These are phyloP conservation scores for Netelia inedita DNA, from an alignment of 2,888 invertebrate species.

Conservation along the genomic window DNA sequence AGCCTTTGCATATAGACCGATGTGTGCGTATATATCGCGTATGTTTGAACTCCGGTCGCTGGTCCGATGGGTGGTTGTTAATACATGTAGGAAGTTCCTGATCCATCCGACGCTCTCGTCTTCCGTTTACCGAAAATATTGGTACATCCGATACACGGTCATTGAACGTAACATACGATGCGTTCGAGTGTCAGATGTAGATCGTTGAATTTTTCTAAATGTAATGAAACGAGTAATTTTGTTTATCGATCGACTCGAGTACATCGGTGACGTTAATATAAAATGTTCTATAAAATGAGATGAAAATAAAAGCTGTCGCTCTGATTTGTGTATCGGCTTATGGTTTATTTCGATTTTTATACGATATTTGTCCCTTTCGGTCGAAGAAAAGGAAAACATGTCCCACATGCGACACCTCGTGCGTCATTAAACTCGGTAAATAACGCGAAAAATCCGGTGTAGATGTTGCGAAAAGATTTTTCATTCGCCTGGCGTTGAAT, in stretches of 20 bases:
- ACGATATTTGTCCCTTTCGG: background rate
- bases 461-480: background rate
- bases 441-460: conserved; percentile 9
- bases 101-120: background rate
- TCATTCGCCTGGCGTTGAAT: conserved; percentile 2
- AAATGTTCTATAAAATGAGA: too few relatives aligned
- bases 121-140: background rate
- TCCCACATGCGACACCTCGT: too few relatives aligned
- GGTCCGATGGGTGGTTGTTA: conserved; percentile 14
- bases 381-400: background rate
- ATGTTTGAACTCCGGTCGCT: conserved; percentile 2
- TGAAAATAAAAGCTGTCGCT: background rate
- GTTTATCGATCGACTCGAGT: too few relatives aligned
- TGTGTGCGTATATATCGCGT: background rate
- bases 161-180: too few relatives aligned
- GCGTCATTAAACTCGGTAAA: too few relatives aligned
- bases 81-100: conserved; percentile 3
- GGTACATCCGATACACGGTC: too few relatives aligned
- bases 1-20: background rate
- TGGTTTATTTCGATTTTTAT: background rate
- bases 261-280: too few relatives aligned
- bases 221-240: too few relatives aligned
- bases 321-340: background rate
- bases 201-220: too few relatives aligned
- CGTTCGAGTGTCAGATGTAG: too few relatives aligned